phyloP scores from a whole-genome alignment of 1,140 invertebrate species.

The Rhyacophila brunnea region DNA sequence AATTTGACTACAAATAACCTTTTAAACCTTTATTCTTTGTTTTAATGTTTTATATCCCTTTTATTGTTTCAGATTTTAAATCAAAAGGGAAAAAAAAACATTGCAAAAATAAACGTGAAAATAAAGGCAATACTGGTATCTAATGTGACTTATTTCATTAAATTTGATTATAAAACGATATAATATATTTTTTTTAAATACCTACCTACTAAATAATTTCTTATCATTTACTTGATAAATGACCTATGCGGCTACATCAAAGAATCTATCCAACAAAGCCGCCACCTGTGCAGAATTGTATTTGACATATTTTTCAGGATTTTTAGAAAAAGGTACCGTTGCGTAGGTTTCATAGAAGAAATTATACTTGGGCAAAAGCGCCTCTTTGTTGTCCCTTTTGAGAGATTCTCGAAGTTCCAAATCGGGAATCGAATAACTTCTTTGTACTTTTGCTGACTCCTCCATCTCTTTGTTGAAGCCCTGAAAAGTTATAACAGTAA shows the following conservation, averaged over 20 bases:
- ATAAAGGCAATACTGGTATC: not conserved
- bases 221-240: not conserved
- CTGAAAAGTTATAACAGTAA: no score
- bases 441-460: constrained; percentile 80
- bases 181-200: not conserved
- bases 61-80: no score
- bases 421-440: constrained; percentile 92
- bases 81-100: not conserved
- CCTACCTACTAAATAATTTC: no score
- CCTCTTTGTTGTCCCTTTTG: constrained; percentile 82
- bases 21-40: no score
- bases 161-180: not conserved
- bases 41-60: no score
- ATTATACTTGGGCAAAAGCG: constrained; percentile 81
- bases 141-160: not conserved
- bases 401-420: constrained; percentile 78
- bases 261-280: constrained; percentile 77
- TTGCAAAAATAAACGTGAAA: not conserved
- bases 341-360: constrained; percentile 75
- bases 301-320: constrained; percentile 92
- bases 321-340: constrained; percentile 82
- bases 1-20: no score
- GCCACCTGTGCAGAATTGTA: constrained; percentile 84
- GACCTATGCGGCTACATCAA: constrained; percentile 68
- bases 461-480: constrained; percentile 95